Evolutionary conservation across 2,797 vertebrate species (phyloP).

Genomic region (Diceros bicornis): DNA sequence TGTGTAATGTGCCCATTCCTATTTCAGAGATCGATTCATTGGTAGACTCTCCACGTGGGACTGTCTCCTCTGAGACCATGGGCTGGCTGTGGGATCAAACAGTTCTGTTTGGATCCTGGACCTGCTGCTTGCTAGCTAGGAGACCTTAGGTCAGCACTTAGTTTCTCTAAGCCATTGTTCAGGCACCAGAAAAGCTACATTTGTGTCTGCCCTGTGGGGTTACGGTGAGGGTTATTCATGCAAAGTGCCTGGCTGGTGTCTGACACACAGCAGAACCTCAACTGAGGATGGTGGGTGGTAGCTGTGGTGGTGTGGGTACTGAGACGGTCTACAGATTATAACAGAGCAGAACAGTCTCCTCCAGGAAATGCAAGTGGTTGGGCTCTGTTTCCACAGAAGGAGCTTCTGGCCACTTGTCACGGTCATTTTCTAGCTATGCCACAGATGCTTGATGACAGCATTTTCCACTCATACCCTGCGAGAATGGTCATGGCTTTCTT

Average conservation of each 20-base stretch:
- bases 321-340: accelerated
- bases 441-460: accelerated
- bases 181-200: accelerated
- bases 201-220: background rate
- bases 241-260: accelerated
- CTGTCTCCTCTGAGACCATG: background rate
- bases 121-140: accelerated
- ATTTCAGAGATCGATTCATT: background rate
- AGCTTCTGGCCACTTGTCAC: too few relatives aligned
- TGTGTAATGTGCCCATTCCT: background rate
- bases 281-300: accelerated
- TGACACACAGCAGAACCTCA: accelerated
- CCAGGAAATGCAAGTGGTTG: accelerated
- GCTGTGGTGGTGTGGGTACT: background rate
- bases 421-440: accelerated
- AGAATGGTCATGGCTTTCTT: accelerated
- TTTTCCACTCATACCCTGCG: background rate
- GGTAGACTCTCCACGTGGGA: accelerated
- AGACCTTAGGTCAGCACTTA: accelerated
- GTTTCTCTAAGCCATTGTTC: background rate
- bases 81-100: accelerated
- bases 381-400: too few relatives aligned
- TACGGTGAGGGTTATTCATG: too few relatives aligned
- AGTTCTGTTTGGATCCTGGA: background rate
- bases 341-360: accelerated